Evolutionary conservation across 2,113 vertebrate species (phyloP).

Genomic region (Ploceus nigricollis): DNA sequence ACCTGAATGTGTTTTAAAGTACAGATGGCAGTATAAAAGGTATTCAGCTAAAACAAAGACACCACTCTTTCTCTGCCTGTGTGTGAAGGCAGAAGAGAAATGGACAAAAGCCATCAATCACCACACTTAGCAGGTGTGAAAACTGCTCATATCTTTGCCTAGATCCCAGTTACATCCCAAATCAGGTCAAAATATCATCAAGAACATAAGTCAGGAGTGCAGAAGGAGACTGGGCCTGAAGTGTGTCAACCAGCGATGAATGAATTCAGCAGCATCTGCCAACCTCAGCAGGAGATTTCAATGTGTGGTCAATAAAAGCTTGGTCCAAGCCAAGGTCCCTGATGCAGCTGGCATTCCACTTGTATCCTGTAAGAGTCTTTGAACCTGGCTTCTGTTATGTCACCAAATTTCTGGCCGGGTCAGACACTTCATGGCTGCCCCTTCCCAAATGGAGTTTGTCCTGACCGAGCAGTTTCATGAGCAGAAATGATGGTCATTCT

Average conservation of each 20-base stretch:
- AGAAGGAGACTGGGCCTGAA: neutral
- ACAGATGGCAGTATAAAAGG: neutral
- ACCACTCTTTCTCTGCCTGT: neutral
- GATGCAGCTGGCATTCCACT: neutral
- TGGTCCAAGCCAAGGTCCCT: neutral
- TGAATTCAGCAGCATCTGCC: neutral
- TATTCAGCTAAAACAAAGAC: neutral
- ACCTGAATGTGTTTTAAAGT: neutral
- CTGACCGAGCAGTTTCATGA: neutral
- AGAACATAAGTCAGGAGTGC: neutral
- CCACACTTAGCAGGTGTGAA: neutral
- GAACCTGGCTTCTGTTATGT: neutral
- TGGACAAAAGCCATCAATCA: neutral
- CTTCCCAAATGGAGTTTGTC: neutral
- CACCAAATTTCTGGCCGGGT: neutral
- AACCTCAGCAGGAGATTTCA: neutral
- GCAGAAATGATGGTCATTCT: neutral
- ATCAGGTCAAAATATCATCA: neutral
- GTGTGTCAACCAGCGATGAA: neutral
- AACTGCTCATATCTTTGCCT: neutral
- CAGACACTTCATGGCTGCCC: neutral
- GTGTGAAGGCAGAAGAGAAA: neutral
- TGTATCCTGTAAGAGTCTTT: neutral
- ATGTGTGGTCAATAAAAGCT: neutral
- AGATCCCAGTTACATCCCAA: neutral